Percentiles rank a stretch among this genome's conserved stretches.
phyloP scores from a whole-genome alignment of 1,140 invertebrate genomes.

The Drosophila sulfurigaster region DNA sequence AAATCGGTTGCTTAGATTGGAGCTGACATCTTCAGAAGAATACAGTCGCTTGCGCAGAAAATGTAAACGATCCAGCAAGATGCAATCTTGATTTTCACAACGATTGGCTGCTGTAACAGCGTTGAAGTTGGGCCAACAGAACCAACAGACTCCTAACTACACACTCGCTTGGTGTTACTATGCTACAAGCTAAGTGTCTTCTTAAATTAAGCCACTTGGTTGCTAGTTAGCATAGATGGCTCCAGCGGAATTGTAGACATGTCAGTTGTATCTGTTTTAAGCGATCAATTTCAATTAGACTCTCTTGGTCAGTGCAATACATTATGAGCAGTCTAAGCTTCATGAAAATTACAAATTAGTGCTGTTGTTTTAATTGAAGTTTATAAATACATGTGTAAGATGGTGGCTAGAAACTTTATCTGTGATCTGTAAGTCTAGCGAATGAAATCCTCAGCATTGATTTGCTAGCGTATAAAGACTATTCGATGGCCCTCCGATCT shows the following conservation, averaged over 20 bases:
- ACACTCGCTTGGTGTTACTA: conserved; percentile 47
- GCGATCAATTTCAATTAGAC: conserved; percentile 74
- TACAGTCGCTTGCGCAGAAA: conserved; percentile 30
- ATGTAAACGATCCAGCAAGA: conserved; percentile 6
- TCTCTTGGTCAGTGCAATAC: conserved; percentile 28
- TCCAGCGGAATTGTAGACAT: too few species aligned
- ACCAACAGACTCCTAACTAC: conserved; percentile 2
- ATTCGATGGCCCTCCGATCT: conserved; percentile 17
- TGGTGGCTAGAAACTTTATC: conserved; percentile 37
- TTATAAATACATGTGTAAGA: conserved; percentile 47
- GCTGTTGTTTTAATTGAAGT: background rate
- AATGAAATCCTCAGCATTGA: conserved; percentile 47
- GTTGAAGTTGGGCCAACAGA: conserved; percentile 46
- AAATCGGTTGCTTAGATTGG: conserved; percentile 80
- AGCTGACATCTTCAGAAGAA: conserved; percentile 57
- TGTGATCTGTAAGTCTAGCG: conserved; percentile 56
- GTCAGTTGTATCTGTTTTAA: too few species aligned
- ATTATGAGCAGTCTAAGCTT: conserved; percentile 43
- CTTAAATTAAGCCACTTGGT: conserved; percentile 54
- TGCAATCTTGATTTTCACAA: conserved; percentile 42
- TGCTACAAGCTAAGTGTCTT: conserved; percentile 70
- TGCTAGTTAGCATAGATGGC: background rate
- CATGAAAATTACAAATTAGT: conserved; percentile 18
- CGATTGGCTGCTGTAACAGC: conserved; percentile 29
- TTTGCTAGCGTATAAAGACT: conserved; percentile 41